Percentiles rank a stretch among this genome's conserved stretches.
phyloP scores from a whole-genome alignment of 2,888 invertebrate genomes.

The Nemotelus nigrinus region DNA sequence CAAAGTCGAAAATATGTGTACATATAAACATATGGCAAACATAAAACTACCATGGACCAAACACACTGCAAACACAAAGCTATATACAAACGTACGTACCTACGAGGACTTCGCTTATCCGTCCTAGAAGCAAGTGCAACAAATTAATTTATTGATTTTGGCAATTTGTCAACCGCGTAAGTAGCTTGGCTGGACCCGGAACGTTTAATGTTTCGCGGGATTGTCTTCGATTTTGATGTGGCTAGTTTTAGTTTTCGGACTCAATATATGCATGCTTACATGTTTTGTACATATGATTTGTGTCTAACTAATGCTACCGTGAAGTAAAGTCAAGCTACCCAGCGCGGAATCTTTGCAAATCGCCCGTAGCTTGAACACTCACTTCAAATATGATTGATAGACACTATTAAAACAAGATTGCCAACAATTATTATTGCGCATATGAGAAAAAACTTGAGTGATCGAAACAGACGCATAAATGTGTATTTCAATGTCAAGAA shows the following conservation, averaged over 20 bases:
- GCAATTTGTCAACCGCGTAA: slow-evolving; percentile 49
- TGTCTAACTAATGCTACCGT: background rate
- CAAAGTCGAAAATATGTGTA: background rate
- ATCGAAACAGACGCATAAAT: no score
- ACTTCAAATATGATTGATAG: slow-evolving; percentile 11
- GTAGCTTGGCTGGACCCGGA: slow-evolving; percentile 36
- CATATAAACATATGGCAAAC: background rate
- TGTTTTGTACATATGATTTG: no score
- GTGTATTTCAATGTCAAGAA: no score
- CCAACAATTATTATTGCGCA: background rate
- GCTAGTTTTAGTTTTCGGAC: background rate
- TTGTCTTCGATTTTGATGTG: background rate
- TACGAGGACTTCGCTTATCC: no score
- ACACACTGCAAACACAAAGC: background rate
- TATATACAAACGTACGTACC: no score
- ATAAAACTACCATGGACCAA: background rate
- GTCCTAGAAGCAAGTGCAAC: slow-evolving; percentile 37
- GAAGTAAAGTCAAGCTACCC: background rate
- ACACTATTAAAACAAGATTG: background rate
- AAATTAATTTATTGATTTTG: slow-evolving; percentile 51
- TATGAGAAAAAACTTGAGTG: background rate
- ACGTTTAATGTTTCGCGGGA: slow-evolving; percentile 21
- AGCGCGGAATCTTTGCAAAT: slow-evolving; percentile 1
- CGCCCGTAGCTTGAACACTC: background rate
- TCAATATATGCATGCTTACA: background rate